Percentiles rank a stretch among this genome's conserved stretches.
phyloP scores from a whole-genome alignment of 2,113 vertebrate species.

The Dermatemys mawii region DNA sequence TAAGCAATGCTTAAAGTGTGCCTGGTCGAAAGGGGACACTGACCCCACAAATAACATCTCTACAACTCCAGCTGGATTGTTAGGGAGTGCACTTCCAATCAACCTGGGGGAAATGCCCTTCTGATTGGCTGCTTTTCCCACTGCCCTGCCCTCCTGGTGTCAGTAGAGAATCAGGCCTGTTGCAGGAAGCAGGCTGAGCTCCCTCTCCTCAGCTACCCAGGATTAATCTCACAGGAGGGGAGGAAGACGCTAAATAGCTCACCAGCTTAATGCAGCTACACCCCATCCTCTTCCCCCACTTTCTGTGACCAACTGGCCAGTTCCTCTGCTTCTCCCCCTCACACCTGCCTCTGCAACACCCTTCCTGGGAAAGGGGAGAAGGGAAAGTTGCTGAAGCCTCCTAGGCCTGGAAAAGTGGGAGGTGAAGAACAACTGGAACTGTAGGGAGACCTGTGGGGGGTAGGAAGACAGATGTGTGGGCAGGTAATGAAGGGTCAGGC shows the following conservation, averaged over 20 bases:
- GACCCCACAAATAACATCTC: background rate
- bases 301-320: no score
- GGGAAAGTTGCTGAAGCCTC: background rate
- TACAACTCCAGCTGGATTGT: background rate
- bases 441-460: background rate
- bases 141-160: background rate
- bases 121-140: background rate
- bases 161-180: background rate
- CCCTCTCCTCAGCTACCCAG: background rate
- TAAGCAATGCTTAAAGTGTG: background rate
- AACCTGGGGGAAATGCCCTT: background rate
- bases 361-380: background rate
- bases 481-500: background rate
- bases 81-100: background rate
- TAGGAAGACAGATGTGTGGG: background rate
- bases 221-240: background rate
- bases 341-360: background rate
- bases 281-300: no score
- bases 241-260: no score
- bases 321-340: background rate
- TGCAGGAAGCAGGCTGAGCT: no score
- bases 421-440: background rate
- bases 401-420: background rate
- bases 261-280: no score
- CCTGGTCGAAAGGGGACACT: background rate